Base-by-base conservation (phyloP, 1,140 invertebrate species). In the Paramacrobiotus metropolitanus region DNA sequence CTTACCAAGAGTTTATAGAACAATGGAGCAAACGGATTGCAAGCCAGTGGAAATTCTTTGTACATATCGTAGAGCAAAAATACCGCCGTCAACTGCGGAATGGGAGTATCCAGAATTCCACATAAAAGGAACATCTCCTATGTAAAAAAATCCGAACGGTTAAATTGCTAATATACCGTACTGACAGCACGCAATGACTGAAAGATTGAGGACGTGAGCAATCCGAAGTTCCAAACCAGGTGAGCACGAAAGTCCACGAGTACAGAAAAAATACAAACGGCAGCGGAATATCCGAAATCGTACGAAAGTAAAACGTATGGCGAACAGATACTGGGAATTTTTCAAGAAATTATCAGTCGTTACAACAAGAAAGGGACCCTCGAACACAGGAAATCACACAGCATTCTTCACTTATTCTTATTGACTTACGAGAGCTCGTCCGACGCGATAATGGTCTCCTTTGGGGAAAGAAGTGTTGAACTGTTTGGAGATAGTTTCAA, bases 21-120 rank as follows among this genome's bases (percentile, higher is more conserved):
- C 20, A 81, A 78, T 63, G 80, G 75, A 2, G 79, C 80, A 72
- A 86, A 86, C 21, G 85, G 84, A 65, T 82, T 85, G 2, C 75
- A 75, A 29, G 77, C 73, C 31, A 83, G 71, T 2, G 79, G 76
- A 65, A 86, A 83, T 28, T 75, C 76, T 68, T 79, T 78, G 69
- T 84, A 86, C 66, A 85, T 75, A 64, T 85, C 83, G 73, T 80
- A 82, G 18, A 87, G 73, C n/a, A 86, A 71, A 21, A 78, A 78
- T 29, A 84, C 73, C 29, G 82, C 81, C 30, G 80, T 78, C 59
- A 86, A 67, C 24, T 55, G 48, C 4, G 48, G 28, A 24, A 24
- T 24, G 15, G 48, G 15, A 20, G 15, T 55, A 24, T 55, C 48
- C 48, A 55, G 48, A 20, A 55, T 24, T 20, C 48, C 48, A 24